phyloP scores from a whole-genome alignment of 2,888 invertebrate species.

The Oscheius sp. region DNA sequence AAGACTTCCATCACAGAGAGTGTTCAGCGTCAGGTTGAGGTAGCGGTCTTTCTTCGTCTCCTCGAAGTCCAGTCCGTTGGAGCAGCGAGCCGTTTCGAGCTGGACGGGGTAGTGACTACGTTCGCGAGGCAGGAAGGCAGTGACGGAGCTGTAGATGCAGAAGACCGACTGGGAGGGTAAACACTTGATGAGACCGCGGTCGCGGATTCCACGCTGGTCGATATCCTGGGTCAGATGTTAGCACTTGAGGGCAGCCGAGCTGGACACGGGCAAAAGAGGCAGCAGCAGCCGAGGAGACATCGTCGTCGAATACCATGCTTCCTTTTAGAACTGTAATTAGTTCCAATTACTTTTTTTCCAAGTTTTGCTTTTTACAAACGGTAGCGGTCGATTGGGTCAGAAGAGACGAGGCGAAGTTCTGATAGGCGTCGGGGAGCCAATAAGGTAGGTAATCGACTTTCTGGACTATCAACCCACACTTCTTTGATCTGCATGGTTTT shows the following conservation, averaged over 20 bases:
- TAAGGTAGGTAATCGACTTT: too few relatives aligned
- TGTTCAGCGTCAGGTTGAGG: constrained; percentile 15
- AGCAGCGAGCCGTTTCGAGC: constrained; percentile 7
- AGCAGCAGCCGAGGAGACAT: too few relatives aligned
- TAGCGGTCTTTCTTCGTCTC: constrained; percentile 11
- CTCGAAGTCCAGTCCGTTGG: not conserved
- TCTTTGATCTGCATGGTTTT: too few relatives aligned
- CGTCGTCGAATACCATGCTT: too few relatives aligned
- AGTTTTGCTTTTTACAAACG: too few relatives aligned
- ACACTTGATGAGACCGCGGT: not conserved
- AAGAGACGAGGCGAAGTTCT: too few relatives aligned
- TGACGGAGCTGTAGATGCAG: constrained; percentile 3
- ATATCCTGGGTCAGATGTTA: constrained; percentile 5
- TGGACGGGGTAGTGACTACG: constrained; percentile 3
- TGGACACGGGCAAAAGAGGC: too few relatives aligned
- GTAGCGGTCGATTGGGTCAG: too few relatives aligned
- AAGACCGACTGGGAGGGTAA: not conserved
- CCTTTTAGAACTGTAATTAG: too few relatives aligned
- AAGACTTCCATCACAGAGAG: constrained; percentile 6
- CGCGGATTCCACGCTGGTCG: not conserved
- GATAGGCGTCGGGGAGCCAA: too few relatives aligned
- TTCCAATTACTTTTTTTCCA: too few relatives aligned
- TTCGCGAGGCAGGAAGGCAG: constrained; percentile 15
- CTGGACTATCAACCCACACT: too few relatives aligned
- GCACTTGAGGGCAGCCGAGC: constrained; percentile 1